Conservation (phyloP, 1,140 invertebrate genomes). For the Lepidurus arcticus region DNA sequence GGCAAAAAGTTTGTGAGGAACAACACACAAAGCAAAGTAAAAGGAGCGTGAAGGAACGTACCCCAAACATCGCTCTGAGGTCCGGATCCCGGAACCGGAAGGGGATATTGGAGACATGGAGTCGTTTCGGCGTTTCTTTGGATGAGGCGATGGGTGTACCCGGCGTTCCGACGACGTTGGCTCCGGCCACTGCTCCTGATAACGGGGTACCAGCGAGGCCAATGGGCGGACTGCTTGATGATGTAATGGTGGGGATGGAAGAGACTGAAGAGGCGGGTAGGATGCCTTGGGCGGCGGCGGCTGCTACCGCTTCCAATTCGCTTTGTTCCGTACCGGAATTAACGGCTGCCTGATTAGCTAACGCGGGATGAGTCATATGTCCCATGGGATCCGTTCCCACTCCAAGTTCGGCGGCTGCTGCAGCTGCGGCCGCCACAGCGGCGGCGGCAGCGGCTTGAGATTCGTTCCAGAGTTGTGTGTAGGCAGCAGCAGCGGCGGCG, state of each 20-base stretch:
- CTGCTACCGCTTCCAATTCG: slow-evolving; percentile 64
- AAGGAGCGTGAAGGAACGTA: slow-evolving; percentile 39
- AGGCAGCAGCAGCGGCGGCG: slow-evolving; percentile 45
- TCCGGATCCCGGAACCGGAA: slow-evolving; percentile 56
- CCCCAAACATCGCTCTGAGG: slow-evolving; percentile 52
- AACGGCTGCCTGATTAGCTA: slow-evolving; percentile 10
- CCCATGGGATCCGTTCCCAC: slow-evolving; percentile 49
- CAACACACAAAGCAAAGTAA: slow-evolving; percentile 4
- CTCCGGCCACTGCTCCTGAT: slow-evolving; percentile 15
- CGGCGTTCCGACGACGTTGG: slow-evolving; percentile 11
- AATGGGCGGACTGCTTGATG: slow-evolving; percentile 70
- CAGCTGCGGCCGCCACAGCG: slow-evolving; percentile 45
- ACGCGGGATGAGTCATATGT: slow-evolving; percentile 42
- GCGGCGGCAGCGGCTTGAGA: slow-evolving; percentile 38
- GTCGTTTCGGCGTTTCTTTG: slow-evolving; percentile 37
- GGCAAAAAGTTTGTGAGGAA: too few relatives aligned
- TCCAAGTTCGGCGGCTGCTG: slow-evolving; percentile 47
- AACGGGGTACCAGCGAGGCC: neutral
- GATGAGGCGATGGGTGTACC: neutral
- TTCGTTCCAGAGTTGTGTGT: slow-evolving; percentile 27
- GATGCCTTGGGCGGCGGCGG: slow-evolving; percentile 38
- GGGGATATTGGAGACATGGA: slow-evolving; percentile 55
- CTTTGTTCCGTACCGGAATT: slow-evolving; percentile 37
- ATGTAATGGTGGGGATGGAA: slow-evolving; percentile 97
- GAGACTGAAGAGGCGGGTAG: slow-evolving; percentile 59